These are phyloP conservation scores for Neostethus bicornis DNA, from an alignment of 2,797 vertebrate genomes.

Conservation along the genomic window DNA sequence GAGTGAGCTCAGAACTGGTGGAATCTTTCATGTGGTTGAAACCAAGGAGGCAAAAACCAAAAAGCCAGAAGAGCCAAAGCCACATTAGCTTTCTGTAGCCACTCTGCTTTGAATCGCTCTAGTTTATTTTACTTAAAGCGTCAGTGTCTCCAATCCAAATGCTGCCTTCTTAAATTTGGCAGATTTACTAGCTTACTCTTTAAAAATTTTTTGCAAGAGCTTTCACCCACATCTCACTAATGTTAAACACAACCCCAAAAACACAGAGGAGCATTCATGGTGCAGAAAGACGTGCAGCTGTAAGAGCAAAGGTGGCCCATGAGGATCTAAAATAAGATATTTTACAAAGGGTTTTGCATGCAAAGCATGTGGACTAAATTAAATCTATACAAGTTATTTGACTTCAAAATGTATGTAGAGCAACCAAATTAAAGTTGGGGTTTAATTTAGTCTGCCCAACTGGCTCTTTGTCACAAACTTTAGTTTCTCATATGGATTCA, in stretches of 20 bases:
- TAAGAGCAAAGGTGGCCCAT: constrained; percentile 16
- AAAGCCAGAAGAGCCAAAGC: constrained; percentile 16
- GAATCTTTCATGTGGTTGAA: constrained; percentile 54
- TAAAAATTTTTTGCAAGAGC: constrained; percentile 30
- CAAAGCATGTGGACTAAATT: constrained; percentile 17
- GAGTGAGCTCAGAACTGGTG: constrained; percentile 20
- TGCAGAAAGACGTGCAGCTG: constrained; percentile 11
- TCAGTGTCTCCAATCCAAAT: constrained; percentile 36
- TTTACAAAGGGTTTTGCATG: constrained; percentile 3
- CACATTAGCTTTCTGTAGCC: constrained; percentile 37
- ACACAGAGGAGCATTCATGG: constrained; percentile 12
- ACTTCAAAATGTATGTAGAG: constrained; percentile 12
- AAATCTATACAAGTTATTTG: constrained; percentile 26
- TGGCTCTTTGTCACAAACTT: constrained; percentile 2
- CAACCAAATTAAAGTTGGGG: constrained; percentile 9
- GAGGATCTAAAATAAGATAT: constrained; percentile 1
- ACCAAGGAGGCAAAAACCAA: constrained; percentile 34
- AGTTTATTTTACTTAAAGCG: constrained; percentile 49
- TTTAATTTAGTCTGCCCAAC: constrained; percentile 15
- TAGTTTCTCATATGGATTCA: not conserved
- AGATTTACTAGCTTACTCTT: constrained; percentile 38
- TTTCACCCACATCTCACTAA: constrained; percentile 34
- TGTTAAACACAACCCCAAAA: constrained; percentile 28
- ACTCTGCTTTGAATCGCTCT: constrained; percentile 2
- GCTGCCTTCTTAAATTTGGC: constrained; percentile 30